These are phyloP conservation scores for Nomada goodeniana DNA, from an alignment of 2,888 invertebrate genomes.

Conservation along the genomic window DNA sequence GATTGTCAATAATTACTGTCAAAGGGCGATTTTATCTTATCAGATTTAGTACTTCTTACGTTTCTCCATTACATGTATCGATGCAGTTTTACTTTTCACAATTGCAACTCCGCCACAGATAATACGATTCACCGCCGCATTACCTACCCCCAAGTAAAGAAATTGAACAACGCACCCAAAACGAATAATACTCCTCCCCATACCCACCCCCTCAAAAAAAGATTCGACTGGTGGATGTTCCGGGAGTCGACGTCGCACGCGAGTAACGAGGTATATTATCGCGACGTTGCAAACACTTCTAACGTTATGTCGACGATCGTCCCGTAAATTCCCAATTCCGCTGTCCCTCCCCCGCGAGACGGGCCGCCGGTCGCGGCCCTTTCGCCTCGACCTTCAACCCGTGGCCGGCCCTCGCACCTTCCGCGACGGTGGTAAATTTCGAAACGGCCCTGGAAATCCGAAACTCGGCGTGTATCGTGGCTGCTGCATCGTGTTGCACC, in stretches of 20 bases:
- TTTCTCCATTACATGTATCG: too few relatives aligned
- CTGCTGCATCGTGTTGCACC: constrained; percentile 64
- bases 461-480: constrained; percentile 58
- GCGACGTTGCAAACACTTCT: constrained; percentile 74
- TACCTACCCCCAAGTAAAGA: too few relatives aligned
- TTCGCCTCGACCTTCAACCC: constrained; percentile 49
- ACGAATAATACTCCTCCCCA: constrained; percentile 36
- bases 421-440: constrained; percentile 57
- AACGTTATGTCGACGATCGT: constrained; percentile 73
- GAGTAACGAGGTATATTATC: constrained; percentile 80
- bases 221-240: constrained; percentile 62
- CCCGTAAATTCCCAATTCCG: constrained; percentile 80
- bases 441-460: constrained; percentile 66
- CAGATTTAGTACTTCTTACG: too few relatives aligned
- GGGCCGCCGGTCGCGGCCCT: constrained; percentile 24
- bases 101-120: too few relatives aligned
- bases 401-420: constrained; percentile 39
- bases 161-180: constrained; percentile 25
- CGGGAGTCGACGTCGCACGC: constrained; percentile 76
- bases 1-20: too few relatives aligned
- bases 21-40: too few relatives aligned
- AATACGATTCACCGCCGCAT: too few relatives aligned
- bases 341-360: constrained; percentile 35
- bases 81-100: too few relatives aligned
- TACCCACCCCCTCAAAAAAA: too few relatives aligned